phyloP scores from a whole-genome alignment of 2,888 invertebrate species.

The Drosophila aldrichi region DNA sequence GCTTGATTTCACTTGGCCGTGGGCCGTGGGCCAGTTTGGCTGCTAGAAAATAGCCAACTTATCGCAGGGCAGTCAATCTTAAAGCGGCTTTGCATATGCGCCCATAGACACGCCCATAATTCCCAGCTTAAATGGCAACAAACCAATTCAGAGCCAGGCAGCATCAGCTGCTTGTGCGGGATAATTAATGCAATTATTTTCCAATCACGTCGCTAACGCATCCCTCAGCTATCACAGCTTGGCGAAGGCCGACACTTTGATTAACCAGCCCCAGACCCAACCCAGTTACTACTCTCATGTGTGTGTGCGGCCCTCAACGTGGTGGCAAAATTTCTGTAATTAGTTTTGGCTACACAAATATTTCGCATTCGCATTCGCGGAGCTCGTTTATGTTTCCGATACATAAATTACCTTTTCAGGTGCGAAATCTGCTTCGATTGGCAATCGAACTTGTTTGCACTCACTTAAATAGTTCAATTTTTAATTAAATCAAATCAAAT shows the following conservation, averaged over 20 bases:
- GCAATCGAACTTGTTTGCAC: background rate
- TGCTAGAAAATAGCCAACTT: conserved; percentile 32
- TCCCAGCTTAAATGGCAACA: background rate
- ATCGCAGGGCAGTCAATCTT: conserved; percentile 10
- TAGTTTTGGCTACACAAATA: conserved; percentile 36
- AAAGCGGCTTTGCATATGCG: conserved; percentile 38
- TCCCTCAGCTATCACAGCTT: conserved; percentile 42
- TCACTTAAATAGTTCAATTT: background rate
- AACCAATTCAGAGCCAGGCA: conserved; percentile 37
- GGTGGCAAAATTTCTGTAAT: conserved; percentile 29
- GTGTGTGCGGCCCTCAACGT: conserved; percentile 1
- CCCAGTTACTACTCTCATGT: background rate
- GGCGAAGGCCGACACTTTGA: conserved; percentile 42
- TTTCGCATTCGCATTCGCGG: conserved; percentile 2
- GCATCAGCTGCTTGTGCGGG: conserved; percentile 9
- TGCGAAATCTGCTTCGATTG: background rate
- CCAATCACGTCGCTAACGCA: conserved; percentile 57
- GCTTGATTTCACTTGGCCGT: conserved; percentile 69
- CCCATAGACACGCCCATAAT: background rate
- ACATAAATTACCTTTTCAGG: background rate
- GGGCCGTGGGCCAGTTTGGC: background rate
- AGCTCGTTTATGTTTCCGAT: background rate
- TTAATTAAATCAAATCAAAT: background rate
- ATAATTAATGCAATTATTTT: conserved; percentile 72
- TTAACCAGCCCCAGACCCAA: conserved; percentile 24